Evolutionary conservation across 1,140 invertebrate species (phyloP).

Genomic region (Linepithema humile): DNA sequence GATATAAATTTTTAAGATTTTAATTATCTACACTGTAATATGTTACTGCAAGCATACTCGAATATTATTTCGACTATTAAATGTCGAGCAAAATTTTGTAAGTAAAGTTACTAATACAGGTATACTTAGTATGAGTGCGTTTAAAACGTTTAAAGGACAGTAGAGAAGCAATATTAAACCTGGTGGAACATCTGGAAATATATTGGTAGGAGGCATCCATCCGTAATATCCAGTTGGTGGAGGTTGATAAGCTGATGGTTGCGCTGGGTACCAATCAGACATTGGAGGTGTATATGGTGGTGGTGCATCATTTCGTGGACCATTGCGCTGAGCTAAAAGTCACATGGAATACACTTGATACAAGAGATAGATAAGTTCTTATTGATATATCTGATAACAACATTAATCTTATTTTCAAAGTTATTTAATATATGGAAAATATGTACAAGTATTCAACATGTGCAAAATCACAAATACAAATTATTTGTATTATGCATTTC

Average conservation of each 20-base stretch:
- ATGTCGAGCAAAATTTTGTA: neutral
- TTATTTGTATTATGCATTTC: neutral
- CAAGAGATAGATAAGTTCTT: neutral
- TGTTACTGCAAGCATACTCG: neutral
- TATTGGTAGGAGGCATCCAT: conserved; percentile 94
- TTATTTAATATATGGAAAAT: neutral
- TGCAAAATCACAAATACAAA: neutral
- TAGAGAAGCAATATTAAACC: conserved; percentile 80
- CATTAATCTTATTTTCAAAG: neutral
- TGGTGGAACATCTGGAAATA: conserved; percentile 89
- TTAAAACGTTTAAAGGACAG: too few species aligned
- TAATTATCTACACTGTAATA: neutral
- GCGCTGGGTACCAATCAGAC: conserved; percentile 94
- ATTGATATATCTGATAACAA: neutral
- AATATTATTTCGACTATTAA: neutral
- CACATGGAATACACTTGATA: conserved; percentile 34
- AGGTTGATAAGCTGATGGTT: conserved; percentile 95
- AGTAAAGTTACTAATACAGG: neutral
- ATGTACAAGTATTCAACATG: neutral
- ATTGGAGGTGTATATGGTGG: conserved; percentile 94
- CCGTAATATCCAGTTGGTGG: conserved; percentile 93
- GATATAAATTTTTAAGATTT: neutral
- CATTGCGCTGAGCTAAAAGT: conserved; percentile 82
- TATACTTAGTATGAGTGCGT: neutral
- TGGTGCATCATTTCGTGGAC: conserved; percentile 88